phyloP scores from a whole-genome alignment of 2,113 vertebrate genomes.

The Paraplagusia blochii region DNA sequence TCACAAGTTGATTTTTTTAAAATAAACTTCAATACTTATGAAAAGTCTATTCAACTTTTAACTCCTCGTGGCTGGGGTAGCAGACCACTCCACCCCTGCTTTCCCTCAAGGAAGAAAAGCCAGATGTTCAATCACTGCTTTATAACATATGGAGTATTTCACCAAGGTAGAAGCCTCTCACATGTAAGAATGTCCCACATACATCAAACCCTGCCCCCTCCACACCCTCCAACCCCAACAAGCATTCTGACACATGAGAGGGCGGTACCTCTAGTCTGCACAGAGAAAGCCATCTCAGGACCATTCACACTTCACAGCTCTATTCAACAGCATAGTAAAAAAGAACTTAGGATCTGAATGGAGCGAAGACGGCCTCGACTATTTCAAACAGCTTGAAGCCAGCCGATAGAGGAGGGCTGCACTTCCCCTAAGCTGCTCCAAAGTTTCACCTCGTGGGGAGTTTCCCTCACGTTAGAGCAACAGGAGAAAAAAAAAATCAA shows the following conservation, averaged over 20 bases:
- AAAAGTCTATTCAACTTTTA: too few relatives aligned
- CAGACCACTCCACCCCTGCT: slow-evolving; percentile 11
- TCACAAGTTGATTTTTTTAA: too few relatives aligned
- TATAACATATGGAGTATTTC: background rate
- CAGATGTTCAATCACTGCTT: background rate
- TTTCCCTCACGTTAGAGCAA: background rate
- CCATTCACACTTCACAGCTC: slow-evolving; percentile 62
- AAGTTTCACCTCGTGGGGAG: slow-evolving; percentile 19
- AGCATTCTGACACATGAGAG: slow-evolving; percentile 68
- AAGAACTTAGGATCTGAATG: slow-evolving; percentile 46
- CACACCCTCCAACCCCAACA: slow-evolving; percentile 20
- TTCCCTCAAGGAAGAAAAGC: background rate
- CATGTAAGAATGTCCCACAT: slow-evolving; percentile 14
- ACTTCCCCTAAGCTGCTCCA: background rate
- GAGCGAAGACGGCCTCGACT: slow-evolving; percentile 44
- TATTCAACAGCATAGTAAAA: slow-evolving; percentile 60
- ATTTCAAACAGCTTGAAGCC: slow-evolving; percentile 31
- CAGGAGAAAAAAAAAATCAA: background rate
- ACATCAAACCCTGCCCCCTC: slow-evolving; percentile 24
- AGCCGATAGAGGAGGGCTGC: slow-evolving; percentile 12
- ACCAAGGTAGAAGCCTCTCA: slow-evolving; percentile 9
- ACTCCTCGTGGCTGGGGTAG: slow-evolving; percentile 36
- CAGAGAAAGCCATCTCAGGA: slow-evolving; percentile 50
- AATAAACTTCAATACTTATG: too few relatives aligned
- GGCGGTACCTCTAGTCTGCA: slow-evolving; percentile 61